Conservation (phyloP, 2,797 vertebrate genomes). For the Chaetodon trifasciatus region DNA sequence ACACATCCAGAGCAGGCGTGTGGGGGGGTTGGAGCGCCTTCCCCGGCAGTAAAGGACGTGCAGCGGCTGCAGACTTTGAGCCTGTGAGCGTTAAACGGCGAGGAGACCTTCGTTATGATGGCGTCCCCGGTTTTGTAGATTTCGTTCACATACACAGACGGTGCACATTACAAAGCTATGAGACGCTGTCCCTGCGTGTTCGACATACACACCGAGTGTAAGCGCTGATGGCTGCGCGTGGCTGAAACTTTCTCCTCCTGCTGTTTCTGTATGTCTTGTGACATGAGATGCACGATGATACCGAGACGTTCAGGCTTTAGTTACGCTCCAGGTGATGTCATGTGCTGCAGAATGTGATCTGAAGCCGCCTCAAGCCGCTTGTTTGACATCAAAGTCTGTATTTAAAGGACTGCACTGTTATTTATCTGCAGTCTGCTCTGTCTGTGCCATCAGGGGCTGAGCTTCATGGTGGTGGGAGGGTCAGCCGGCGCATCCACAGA, state of each 20-base stretch:
- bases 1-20: neutral
- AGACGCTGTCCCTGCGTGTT: neutral
- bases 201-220: neutral
- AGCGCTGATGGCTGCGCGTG: neutral
- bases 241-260: neutral
- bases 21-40: neutral
- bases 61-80: neutral
- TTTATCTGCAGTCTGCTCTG: neutral
- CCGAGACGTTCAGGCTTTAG: neutral
- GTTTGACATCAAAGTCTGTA: neutral
- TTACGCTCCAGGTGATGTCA: slow-evolving; percentile 23
- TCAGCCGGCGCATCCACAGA: neutral
- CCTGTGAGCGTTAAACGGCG: neutral
- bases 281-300: neutral
- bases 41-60: neutral
- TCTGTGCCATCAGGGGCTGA: neutral
- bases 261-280: neutral
- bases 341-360: slow-evolving; percentile 35
- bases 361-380: neutral
- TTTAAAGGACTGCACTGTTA: neutral
- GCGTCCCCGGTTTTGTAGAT: neutral
- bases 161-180: neutral
- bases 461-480: neutral
- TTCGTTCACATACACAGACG: neutral
- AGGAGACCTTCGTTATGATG: no score